Evolutionary conservation across 2,113 vertebrate genomes (phyloP), one percentile per base, ranked within the genome.

Genomic region (Trichechus manatus): DNA sequence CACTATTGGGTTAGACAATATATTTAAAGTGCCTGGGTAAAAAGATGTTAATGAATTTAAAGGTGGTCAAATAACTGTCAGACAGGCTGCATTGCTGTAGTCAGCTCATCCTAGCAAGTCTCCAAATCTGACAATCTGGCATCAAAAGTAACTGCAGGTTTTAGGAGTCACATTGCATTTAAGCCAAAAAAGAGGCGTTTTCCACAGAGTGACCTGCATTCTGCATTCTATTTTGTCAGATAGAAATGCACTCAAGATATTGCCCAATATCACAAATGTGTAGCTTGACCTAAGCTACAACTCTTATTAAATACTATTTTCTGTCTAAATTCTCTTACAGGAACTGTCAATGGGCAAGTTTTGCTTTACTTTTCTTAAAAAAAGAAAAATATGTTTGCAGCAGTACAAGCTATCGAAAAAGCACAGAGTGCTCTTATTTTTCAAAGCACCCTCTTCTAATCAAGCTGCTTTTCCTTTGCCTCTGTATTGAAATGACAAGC

Each of bases 401-500:
- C 23, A 93, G 4, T 70, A 20, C 10, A 50, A 68, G 47, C 33
- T 63, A 89, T 93, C 61, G 68, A 64, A 94, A 90, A 78, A 15
- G 11, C 31, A 70, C 23, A n/a, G 70, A 94, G 33, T 93, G 13
- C 10, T 86, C 66, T 84, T 92, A 22, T 86, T 97, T 97, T 79
- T n/a, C 19, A 78, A 82, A 64, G 20, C 39, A 23, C 33, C 9
- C 39, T 85, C 44, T 94, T 90, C 66, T 87, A 93, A 97, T 97
- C 86, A 94, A 87, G 59, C 59, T 91, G 63, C 19, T 94, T 89
- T 96, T 53, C 33, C 56, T 10, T 92, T 64, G 50, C 22, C 31
- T 97, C 64, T 89, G 68, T 64, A 84, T 59, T 89, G 79, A 95
- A 95, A 94, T 92, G 87, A 89, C 59, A 96, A 92, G 79, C 93